Evolutionary conservation across 2,113 vertebrate genomes (phyloP).

Genomic region (Gymnarchus niloticus): DNA sequence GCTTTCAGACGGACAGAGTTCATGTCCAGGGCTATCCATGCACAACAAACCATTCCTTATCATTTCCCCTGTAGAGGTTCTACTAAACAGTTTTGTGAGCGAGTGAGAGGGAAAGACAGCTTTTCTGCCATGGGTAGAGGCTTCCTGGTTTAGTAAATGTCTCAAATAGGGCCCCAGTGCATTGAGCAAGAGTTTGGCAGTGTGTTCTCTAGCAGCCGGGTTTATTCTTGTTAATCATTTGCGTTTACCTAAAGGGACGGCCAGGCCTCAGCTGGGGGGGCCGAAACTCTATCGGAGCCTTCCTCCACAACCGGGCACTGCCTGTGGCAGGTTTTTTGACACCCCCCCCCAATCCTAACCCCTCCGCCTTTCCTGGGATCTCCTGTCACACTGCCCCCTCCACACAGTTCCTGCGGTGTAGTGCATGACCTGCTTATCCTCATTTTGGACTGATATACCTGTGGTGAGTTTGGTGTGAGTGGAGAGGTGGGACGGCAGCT

Average conservation of each 20-base stretch:
- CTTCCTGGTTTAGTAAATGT: background rate
- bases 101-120: background rate
- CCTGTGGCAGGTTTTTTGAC: background rate
- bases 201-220: background rate
- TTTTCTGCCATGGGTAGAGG: background rate
- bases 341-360: background rate
- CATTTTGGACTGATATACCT: slow-evolving; percentile 13
- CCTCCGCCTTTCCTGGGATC: background rate
- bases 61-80: background rate
- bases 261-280: slow-evolving; percentile 12
- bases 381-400: background rate
- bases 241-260: slow-evolving; percentile 23
- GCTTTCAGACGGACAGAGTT: background rate
- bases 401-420: background rate
- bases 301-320: background rate
- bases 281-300: background rate
- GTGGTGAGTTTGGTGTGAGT: background rate
- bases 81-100: background rate
- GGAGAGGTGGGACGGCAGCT: background rate
- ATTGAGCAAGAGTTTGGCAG: background rate
- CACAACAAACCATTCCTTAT: background rate
- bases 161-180: slow-evolving; percentile 5
- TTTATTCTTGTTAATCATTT: slow-evolving; percentile 32
- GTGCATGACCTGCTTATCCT: slow-evolving; percentile 14
- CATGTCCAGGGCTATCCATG: background rate